Base-by-base conservation (phyloP, 2,113 vertebrate genomes). In the Odocoileus hemionus region DNA sequence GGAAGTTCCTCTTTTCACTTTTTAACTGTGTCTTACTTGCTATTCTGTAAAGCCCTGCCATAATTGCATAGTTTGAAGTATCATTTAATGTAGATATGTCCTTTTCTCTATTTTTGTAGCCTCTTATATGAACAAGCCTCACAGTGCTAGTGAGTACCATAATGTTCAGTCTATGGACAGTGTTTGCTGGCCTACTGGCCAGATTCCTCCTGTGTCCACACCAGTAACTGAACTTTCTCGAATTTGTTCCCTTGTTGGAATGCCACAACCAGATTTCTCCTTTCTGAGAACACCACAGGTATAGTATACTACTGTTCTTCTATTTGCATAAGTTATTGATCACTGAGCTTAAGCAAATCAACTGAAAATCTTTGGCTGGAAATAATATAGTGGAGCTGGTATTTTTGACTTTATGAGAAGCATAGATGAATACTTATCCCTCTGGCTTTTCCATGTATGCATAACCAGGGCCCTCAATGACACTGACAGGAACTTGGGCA, bases 221-320 rank as follows among this genome's bases (percentile, higher is more conserved):
- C 99, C 99, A 78, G 99, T 99, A 61, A 98, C 99, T 9, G 99
- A 99, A 96, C 99, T 99, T 95, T 99, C 98, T 55, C 99, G 98
- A 79, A 94, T 99, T 83, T 99, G 99, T 94, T 99, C 99, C 70
- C 98, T 99, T 76, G 87, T 99, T 94, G 99, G 99, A 96, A 99
- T 99, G 99, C 98, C 99, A 0, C 99, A 99, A 1, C 99, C 99
- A 10, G 99, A 99, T 78, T 99, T 99, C 98, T 99, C 99, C 97
- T 99, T 99, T 95, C 98, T 99, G 36, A 97, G 99, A 98, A 99
- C 99, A 95, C 99, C 99, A 98, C 99, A 99, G 99, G 99, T 99
- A 98, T 97, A 83, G 91, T 91, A 23, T 93, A 43, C 21, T 90
- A 55, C 28, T 45, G 25, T 95, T 86, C 43, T 95, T 86, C 47